phyloP scores from a whole-genome alignment of 2,797 vertebrate genomes.

The Pantherophis vulpinus region DNA sequence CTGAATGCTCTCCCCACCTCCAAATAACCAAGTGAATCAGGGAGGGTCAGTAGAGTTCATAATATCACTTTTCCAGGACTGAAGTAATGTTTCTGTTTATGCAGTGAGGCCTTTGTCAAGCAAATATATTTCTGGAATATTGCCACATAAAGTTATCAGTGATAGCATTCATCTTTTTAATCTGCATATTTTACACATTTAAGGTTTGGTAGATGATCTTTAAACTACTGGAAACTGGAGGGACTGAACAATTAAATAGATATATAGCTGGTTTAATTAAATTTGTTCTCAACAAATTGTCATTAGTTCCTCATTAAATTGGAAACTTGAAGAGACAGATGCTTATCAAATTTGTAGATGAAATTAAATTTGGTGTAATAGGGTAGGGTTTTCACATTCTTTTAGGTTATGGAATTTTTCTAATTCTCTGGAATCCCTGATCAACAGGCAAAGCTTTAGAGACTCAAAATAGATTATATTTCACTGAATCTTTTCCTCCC shows the following conservation, averaged over 20 bases:
- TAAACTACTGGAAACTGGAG: not conserved
- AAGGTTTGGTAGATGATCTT: not conserved
- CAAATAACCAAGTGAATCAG: not conserved
- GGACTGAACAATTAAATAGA: not conserved
- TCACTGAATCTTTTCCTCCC: not conserved
- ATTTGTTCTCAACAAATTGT: not conserved
- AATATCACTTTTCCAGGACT: not conserved
- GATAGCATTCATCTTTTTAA: not conserved
- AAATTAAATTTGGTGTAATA: not conserved
- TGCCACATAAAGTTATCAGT: not conserved
- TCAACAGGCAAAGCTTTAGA: not conserved
- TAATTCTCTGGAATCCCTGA: not conserved
- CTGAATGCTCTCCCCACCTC: not conserved
- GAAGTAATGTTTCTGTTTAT: not conserved
- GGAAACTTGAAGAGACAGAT: not conserved
- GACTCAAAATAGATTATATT: not conserved
- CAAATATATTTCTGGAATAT: not conserved
- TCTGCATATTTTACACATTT: not conserved
- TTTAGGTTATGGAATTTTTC: not conserved
- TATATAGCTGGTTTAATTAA: not conserved
- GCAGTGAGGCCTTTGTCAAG: not conserved
- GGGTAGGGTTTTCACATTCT: not conserved
- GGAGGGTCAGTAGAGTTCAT: not conserved
- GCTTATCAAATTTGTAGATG: not conserved
- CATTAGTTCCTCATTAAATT: not conserved